Evolutionary conservation across 2,888 invertebrate species (phyloP).

Genomic region (Chirona hameri): DNA sequence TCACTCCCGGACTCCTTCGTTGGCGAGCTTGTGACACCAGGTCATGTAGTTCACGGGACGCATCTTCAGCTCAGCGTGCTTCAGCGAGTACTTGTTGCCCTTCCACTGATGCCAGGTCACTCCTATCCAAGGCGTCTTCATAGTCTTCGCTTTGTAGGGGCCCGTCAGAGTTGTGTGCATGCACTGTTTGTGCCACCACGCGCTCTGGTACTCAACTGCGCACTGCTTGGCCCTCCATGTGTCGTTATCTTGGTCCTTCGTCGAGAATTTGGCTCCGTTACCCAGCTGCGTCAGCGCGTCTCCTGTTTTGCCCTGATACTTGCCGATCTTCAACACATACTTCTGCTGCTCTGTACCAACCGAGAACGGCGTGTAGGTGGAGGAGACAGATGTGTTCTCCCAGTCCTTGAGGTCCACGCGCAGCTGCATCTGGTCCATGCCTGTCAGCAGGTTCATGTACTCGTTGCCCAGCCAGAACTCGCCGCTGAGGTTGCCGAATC

Average conservation of each 20-base stretch:
- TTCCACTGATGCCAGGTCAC: not conserved
- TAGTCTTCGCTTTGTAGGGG: not conserved
- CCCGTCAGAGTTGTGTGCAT: not conserved
- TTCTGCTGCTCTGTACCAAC: no score
- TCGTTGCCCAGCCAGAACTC: constrained; percentile 93
- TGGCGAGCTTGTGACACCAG: not conserved
- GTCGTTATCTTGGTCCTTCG: not conserved
- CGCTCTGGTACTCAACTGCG: not conserved
- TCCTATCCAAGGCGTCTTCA: not conserved
- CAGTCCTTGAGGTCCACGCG: constrained; percentile 87
- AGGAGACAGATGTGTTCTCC: constrained; percentile 50
- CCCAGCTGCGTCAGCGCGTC: not conserved
- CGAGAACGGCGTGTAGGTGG: no score
- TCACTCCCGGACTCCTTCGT: not conserved
- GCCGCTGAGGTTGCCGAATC: constrained; percentile 82
- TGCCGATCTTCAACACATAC: no score
- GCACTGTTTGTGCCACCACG: not conserved
- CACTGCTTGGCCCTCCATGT: not conserved
- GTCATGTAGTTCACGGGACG: not conserved
- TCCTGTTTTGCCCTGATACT: not conserved
- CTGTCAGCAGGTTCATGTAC: constrained; percentile 88
- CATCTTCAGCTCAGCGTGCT: not conserved
- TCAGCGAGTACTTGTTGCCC: not conserved
- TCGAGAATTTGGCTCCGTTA: not conserved
- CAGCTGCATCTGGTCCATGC: constrained; percentile 82